Evolutionary conservation across 2,113 vertebrate genomes (phyloP).

Genomic region (Notarius lentiginosus): DNA sequence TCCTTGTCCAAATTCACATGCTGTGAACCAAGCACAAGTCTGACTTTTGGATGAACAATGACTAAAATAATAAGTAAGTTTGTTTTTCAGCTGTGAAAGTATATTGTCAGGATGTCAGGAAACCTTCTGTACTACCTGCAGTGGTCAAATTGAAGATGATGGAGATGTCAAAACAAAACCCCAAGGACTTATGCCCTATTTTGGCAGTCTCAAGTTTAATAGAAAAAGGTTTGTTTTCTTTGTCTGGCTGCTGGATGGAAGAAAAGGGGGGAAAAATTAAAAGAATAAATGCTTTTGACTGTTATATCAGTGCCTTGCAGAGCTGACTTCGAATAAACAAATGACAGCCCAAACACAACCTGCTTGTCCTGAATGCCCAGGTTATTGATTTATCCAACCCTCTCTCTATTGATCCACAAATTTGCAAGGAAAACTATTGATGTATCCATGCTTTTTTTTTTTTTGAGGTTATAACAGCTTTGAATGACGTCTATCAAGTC

Average conservation of each 20-base stretch:
- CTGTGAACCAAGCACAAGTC: neutral
- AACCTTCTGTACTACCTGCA: neutral
- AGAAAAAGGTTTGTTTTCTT: neutral
- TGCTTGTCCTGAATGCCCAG: neutral
- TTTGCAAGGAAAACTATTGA: neutral
- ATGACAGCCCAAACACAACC: neutral
- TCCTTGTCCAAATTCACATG: neutral
- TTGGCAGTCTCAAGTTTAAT: neutral
- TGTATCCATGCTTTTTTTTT: neutral
- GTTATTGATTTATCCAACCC: neutral
- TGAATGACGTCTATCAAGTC: neutral
- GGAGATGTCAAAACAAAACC: constrained; percentile 20
- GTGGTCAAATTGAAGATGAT: neutral
- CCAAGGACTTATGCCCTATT: neutral
- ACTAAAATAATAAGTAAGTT: neutral
- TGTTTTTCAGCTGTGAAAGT: constrained; percentile 4
- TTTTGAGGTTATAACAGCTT: neutral
- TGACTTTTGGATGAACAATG: neutral
- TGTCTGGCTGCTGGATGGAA: neutral
- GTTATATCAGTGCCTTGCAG: neutral
- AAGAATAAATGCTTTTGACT: neutral
- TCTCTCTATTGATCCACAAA: neutral
- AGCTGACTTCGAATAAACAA: neutral
- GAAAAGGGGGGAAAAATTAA: neutral
- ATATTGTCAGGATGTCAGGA: neutral